Evolutionary conservation across 2,888 invertebrate genomes (phyloP).

Genomic region (Drosophila putrida): DNA sequence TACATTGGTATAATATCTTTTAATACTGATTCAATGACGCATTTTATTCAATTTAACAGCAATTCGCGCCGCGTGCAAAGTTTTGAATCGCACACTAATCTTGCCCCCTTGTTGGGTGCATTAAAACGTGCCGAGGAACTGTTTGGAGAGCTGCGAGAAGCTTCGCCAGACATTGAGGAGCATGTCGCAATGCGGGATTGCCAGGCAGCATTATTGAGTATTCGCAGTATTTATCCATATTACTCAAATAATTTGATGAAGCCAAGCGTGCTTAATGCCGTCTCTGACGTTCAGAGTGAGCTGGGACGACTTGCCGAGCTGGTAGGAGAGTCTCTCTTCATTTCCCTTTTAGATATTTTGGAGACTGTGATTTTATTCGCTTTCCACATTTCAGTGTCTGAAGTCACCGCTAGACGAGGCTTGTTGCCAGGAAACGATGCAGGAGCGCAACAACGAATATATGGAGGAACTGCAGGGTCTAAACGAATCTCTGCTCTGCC

Average conservation of each 20-base stretch:
- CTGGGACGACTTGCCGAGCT: slow-evolving; percentile 74
- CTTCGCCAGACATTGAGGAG: slow-evolving; percentile 73
- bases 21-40: too few relatives aligned
- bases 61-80: slow-evolving; percentile 83
- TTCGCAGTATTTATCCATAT: slow-evolving; percentile 81
- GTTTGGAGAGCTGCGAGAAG: slow-evolving; percentile 63
- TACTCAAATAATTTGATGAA: slow-evolving; percentile 81
- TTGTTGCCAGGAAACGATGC: slow-evolving; percentile 82
- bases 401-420: slow-evolving; percentile 83
- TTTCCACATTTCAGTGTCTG: slow-evolving; percentile 55
- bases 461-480: slow-evolving; percentile 80
- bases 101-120: slow-evolving; percentile 79
- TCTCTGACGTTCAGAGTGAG: slow-evolving; percentile 82
- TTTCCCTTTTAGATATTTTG: not conserved
- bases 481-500: slow-evolving; percentile 78
- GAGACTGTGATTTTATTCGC: not conserved
- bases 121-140: slow-evolving; percentile 81
- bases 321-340: slow-evolving; percentile 54
- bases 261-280: slow-evolving; percentile 80
- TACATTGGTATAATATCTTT: not conserved
- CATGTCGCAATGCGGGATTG: slow-evolving; percentile 75
- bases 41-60: slow-evolving; percentile 48
- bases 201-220: slow-evolving; percentile 66
- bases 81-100: slow-evolving; percentile 83
- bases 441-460: slow-evolving; percentile 80